Evolutionary conservation across 1,140 invertebrate genomes (phyloP).

Genomic region (Caenorhabditis inopinata): DNA sequence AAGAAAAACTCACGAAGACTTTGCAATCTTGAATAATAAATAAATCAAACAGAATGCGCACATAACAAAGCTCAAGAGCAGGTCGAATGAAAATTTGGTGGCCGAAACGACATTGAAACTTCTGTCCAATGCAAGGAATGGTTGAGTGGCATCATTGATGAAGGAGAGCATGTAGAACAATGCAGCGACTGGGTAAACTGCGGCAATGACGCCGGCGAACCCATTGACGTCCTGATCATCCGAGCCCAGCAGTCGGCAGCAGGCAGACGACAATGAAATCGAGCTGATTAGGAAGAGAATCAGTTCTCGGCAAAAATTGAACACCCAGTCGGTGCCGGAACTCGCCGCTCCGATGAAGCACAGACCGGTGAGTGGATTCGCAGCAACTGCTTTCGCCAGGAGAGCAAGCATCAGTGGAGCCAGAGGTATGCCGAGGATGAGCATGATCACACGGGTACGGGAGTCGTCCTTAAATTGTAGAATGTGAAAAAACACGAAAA

Average conservation of each 20-base stretch:
- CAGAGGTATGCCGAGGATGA: conserved; percentile 48
- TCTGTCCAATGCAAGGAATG: neutral
- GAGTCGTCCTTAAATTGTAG: conserved; percentile 23
- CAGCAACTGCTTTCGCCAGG: conserved; percentile 40
- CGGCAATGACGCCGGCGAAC: conserved; percentile 35
- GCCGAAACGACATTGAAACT: conserved; percentile 31
- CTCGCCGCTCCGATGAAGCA: conserved; percentile 43
- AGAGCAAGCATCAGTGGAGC: conserved; percentile 46
- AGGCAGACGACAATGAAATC: conserved; percentile 40
- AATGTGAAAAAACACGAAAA: neutral
- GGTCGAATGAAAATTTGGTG: conserved; percentile 29
- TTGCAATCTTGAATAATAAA: neutral
- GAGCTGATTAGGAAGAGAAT: conserved; percentile 37
- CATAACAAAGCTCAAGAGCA: conserved; percentile 40
- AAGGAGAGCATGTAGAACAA: conserved; percentile 45
- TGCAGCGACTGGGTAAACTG: conserved; percentile 39
- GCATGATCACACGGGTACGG: conserved; percentile 40
- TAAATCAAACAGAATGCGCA: conserved; percentile 38
- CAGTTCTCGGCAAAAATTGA: conserved; percentile 47
- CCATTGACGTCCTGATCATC: conserved; percentile 15
- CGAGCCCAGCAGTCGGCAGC: conserved; percentile 19
- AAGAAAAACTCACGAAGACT: conserved; percentile 7
- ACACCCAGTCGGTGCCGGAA: conserved; percentile 35
- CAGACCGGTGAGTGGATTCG: conserved; percentile 49
- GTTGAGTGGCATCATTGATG: conserved; percentile 34